phyloP scores from a whole-genome alignment of 2,888 invertebrate genomes.

The Caenorhabditis uteleia region DNA sequence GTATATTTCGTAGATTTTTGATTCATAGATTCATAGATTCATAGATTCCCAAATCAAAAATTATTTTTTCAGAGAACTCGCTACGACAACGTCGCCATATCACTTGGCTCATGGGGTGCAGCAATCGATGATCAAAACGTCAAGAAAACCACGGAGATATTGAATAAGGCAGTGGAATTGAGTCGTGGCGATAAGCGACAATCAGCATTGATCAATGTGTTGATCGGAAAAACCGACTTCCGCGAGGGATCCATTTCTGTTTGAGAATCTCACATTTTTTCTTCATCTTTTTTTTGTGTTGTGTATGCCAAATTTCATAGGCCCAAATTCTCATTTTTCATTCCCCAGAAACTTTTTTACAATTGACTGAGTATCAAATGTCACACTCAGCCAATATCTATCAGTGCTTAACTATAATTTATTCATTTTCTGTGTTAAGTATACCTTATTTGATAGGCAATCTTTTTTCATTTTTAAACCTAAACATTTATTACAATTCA shows the following conservation, averaged over 20 bases:
- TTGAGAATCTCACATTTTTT: too few relatives aligned
- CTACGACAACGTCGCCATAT: slow-evolving; percentile 74
- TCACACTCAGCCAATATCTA: too few relatives aligned
- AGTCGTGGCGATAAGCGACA: slow-evolving; percentile 65
- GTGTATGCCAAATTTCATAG: too few relatives aligned
- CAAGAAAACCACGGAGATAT: slow-evolving; percentile 33
- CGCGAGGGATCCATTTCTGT: slow-evolving; percentile 76
- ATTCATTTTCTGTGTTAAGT: too few relatives aligned
- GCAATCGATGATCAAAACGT: slow-evolving; percentile 69
- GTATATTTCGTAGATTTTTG: not conserved
- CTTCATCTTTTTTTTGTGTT: too few relatives aligned
- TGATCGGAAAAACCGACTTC: slow-evolving; percentile 75
- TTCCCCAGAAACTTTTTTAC: too few relatives aligned
- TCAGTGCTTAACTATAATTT: too few relatives aligned
- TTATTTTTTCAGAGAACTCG: slow-evolving; percentile 72
- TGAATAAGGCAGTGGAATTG: slow-evolving; percentile 28
- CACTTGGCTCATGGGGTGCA: slow-evolving; percentile 74
- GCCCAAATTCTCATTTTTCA: too few relatives aligned
- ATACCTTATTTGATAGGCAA: too few relatives aligned
- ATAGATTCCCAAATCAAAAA: not conserved
- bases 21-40: not conserved
- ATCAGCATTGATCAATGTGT: slow-evolving; percentile 74
- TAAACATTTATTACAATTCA: too few relatives aligned
- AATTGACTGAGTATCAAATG: too few relatives aligned
- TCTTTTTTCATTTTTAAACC: too few relatives aligned